Evolutionary conservation across 2,113 vertebrate genomes (phyloP), one percentile per base, ranked within the genome.

Genomic region (Ailurus styani): DNA sequence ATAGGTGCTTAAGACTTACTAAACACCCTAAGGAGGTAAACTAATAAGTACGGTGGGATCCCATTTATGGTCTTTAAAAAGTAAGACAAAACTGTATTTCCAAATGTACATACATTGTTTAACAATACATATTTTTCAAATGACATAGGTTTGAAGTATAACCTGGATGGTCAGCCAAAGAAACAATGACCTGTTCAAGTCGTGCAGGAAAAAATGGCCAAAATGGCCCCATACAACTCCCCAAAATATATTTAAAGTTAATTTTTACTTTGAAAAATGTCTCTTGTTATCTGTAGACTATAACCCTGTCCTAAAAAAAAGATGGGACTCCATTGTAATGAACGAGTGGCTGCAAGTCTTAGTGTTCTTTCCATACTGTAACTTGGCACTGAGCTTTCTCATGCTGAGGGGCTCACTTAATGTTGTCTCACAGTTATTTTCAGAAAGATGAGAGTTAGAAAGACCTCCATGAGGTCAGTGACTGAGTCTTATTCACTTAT

Each of bases 261-360:
- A 82, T 70, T 95, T 87, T 97, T 85, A 82, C 52, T 66, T 92
- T 66, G 23, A 91, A 89, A 89, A 93, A 79, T 72, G 11, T 55
- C 18, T 87, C 9, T 92, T 37, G 21, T 79, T 96, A 55, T 52
- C 29, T 94, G 62, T 84, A n/a, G 29, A 97, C 87, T 79, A 82
- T 84, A 91, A 37, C 17, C 14, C 5, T 60, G 3, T 90, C 27
- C 9, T 54, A 31, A 82, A 87, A 82, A n/a, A 82, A 47, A 37
- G 15, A 20, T 31, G 23, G 52, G 6, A 87, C 47, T 87, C 34
- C 18, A 13, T n/a, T 11, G 42, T 81, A 82, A 68, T 47, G 66
- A 97, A 52, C 72, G 55, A 82, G 52, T 37, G 21, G 47, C 60
- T 68, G 4, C 42, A 85, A 52, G 37, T 75, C 84, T 79, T 94